A percentile compares a stretch with the other conserved stretches of the same genome.
Conservation (phyloP, 2,113 vertebrate genomes). For the Dinomys branickii region DNA sequence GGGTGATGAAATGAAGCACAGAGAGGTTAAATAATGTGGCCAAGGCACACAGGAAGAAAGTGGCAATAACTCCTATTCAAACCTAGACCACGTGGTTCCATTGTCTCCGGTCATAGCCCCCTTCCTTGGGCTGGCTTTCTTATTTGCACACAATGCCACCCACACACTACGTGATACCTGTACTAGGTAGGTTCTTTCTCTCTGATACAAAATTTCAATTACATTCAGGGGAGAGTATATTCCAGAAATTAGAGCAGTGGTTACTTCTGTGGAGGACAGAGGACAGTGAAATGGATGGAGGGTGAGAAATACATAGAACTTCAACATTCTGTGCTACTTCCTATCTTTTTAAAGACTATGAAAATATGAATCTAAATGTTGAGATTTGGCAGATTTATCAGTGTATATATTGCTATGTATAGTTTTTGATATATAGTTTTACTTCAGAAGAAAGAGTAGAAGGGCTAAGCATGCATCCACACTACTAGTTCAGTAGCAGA, state of each 20-base stretch:
- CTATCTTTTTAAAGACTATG: neutral
- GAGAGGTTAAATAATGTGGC: neutral
- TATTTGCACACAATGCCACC: neutral
- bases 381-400: neutral
- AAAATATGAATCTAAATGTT: slow-evolving; percentile 9
- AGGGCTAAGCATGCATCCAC: neutral
- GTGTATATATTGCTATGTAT: neutral
- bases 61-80: neutral
- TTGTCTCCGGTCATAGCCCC: neutral
- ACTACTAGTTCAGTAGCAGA: neutral
- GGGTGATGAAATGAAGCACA: neutral
- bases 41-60: neutral
- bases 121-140: neutral
- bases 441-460: neutral
- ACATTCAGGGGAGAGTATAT: neutral
- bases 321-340: neutral
- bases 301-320: neutral
- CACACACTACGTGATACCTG: neutral
- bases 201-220: neutral
- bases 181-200: neutral
- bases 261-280: neutral
- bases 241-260: neutral
- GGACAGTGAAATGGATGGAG: neutral
- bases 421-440: neutral
- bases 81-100: neutral